A percentile compares a stretch with the other conserved stretches of the same genome.
These are phyloP conservation scores for Noctua fimbriata DNA, from an alignment of 2,888 invertebrate species.

Conservation along the genomic window DNA sequence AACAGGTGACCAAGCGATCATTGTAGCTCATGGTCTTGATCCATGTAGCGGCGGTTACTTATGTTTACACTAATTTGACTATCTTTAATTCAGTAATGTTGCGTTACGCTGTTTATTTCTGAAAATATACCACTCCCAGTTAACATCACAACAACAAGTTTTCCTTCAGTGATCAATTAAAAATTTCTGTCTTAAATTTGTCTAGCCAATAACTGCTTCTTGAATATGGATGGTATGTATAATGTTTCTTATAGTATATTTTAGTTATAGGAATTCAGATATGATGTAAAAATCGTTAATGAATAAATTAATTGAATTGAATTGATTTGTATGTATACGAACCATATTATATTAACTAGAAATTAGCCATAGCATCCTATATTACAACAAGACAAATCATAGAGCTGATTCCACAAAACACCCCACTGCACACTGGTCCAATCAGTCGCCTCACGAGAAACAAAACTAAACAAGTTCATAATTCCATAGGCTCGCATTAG, in stretches of 20 bases:
- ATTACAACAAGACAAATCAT: slow-evolving; percentile 14
- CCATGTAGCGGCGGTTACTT: background rate
- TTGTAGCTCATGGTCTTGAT: background rate
- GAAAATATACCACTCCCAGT: background rate
- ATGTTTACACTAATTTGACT: background rate
- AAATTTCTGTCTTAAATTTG: background rate
- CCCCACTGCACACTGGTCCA: slow-evolving; percentile 23
- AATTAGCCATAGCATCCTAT: background rate
- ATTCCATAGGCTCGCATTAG: slow-evolving; percentile 45
- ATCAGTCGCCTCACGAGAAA: slow-evolving; percentile 16
- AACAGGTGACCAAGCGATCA: background rate
- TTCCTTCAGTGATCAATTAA: background rate
- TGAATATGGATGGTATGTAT: too few species aligned
- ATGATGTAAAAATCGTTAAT: too few species aligned
- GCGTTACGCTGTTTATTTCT: background rate
- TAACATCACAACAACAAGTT: background rate
- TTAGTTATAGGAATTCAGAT: too few species aligned
- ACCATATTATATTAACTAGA: background rate
- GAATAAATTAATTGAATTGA: too few species aligned
- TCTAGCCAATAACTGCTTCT: background rate
- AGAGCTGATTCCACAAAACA: background rate
- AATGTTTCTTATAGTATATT: too few species aligned
- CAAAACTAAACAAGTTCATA: slow-evolving; percentile 50
- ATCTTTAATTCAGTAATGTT: background rate
- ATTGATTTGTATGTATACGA: slow-evolving; percentile 1